Conservation (phyloP, 2,797 vertebrate species). For the Columba guinea region DNA sequence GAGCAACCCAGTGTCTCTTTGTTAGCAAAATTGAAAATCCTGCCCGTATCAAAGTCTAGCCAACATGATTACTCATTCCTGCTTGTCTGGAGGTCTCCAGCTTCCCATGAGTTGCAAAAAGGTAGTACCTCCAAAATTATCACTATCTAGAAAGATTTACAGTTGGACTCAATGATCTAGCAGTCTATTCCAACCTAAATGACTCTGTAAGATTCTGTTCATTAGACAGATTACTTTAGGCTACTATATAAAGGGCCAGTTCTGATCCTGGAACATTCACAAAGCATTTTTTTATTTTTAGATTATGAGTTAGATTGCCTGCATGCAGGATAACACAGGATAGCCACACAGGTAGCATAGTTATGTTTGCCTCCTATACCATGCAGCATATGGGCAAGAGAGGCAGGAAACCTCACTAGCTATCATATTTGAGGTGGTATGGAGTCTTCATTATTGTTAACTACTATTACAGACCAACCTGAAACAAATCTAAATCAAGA, state of each 20-base stretch:
- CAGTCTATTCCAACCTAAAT: not conserved
- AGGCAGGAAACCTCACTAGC: not conserved
- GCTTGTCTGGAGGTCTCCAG: not conserved
- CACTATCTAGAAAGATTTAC: not conserved
- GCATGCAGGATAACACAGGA: not conserved
- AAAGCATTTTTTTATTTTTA: not conserved
- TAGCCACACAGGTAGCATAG: too few species aligned
- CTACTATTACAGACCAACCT: not conserved
- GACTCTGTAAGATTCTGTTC: not conserved
- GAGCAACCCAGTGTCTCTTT: not conserved
- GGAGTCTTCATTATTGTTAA: not conserved
- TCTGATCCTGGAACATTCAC: not conserved
- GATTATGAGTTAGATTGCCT: not conserved
- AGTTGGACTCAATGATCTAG: fast-evolving
- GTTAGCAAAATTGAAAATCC: not conserved
- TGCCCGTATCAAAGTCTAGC: not conserved
- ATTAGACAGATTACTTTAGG: not conserved
- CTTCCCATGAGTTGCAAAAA: not conserved
- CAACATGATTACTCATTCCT: not conserved
- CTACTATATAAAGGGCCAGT: not conserved
- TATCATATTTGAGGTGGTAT: not conserved
- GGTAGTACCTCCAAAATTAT: not conserved
- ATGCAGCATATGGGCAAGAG: not conserved
- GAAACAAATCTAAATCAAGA: not conserved
- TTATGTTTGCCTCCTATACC: not conserved